Conservation (phyloP, 2,113 vertebrate species). For the Erythrolamprus reginae region DNA sequence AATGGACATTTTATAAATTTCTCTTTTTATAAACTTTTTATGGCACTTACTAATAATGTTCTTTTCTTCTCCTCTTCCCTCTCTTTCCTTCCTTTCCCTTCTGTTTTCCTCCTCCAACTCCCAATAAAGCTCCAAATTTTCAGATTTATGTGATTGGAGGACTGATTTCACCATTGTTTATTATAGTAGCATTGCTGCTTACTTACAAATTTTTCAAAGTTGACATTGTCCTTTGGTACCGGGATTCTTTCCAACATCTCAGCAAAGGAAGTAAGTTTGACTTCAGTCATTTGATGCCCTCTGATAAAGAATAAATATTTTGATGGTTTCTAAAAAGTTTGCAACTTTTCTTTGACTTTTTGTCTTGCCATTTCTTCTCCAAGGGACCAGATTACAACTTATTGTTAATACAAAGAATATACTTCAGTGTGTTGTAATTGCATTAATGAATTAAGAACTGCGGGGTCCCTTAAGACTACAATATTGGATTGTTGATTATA, state of each 20-base stretch:
- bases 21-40: background rate
- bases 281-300: background rate
- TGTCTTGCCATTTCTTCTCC: background rate
- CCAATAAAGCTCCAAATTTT: conserved; percentile 66
- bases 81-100: background rate
- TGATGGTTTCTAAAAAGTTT: background rate
- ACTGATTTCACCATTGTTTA: conserved; percentile 58
- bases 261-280: conserved; percentile 70
- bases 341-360: background rate
- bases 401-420: background rate
- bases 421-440: background rate
- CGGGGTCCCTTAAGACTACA: background rate
- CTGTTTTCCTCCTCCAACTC: background rate
- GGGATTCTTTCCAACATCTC: conserved; percentile 71
- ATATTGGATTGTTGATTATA: background rate
- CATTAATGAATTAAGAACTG: background rate
- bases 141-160: conserved; percentile 65
- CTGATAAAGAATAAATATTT: background rate
- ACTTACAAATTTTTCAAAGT: conserved; percentile 81
- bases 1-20: background rate
- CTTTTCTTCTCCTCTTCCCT: too few relatives aligned
- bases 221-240: conserved; percentile 85
- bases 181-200: conserved; percentile 61
- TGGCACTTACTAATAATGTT: background rate
- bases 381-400: background rate